Base-by-base conservation (phyloP, 2,113 vertebrate genomes). In the Podarcis cretensis region DNA sequence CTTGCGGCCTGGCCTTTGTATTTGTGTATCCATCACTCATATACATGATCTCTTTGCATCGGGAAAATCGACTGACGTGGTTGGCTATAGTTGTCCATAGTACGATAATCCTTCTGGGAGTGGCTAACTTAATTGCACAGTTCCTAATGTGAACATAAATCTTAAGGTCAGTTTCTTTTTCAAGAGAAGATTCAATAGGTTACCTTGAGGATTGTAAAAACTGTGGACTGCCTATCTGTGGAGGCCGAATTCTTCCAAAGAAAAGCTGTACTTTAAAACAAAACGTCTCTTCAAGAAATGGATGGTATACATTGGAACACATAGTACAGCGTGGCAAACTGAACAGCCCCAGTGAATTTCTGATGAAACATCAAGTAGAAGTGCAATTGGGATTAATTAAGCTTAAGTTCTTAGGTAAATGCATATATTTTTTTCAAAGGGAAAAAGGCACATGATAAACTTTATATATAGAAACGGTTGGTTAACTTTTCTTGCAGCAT, bases 11-110 rank as follows among this genome's bases (percentile, higher is more conserved):
- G 95, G 98, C 98, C 63, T 97, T 99, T 88, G 98, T 99, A 23
- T 99, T 99, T n/a, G 87, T 99, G 43, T 98, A 98, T 84, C 99
- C 99, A 0, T 96, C 98, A 10, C 94, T 99, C 83, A 96, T 98
- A 94, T 98, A 99, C 89, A 94, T 99, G 94, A 98, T 98, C 90
- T 97, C 97, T 14, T 95, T 97, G 79, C 94, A 86, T 76, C 97
- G 94, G 65, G 97, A 96, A 90, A 97, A 97, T 66, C 90, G 90
- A 65, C 97, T 99, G 83, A 96, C 96, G 0, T 98, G 98, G 98
- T 97, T 96, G 1, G 97, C 98, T 1, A 93, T 96, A 80, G 74
- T 98, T 90, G 96, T 98, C 91, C 99, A 99, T 89, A 68, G 97
- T 90, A 95, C 97, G 83, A 97, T 99, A 88, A 98, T 99, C 71